Evolutionary conservation across 2,888 invertebrate species (phyloP).

Genomic region (Brachypterus glaber): DNA sequence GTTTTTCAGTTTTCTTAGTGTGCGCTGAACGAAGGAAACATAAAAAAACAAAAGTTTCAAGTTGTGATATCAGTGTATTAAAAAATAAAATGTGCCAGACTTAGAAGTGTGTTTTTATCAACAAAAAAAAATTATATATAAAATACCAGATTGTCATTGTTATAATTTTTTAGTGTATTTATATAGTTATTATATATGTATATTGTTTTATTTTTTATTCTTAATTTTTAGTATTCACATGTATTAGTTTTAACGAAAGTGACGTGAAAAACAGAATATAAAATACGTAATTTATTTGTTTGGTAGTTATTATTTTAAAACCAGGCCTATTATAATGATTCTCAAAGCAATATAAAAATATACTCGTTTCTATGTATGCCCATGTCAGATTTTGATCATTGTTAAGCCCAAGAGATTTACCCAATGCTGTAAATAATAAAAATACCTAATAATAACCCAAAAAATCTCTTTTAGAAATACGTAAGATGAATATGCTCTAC

Average conservation of each 20-base stretch:
- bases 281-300: no score
- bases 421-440: conserved; percentile 12
- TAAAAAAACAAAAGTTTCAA: conserved; percentile 35
- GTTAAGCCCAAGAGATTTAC: no score
- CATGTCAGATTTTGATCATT: no score
- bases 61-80: conserved; percentile 43
- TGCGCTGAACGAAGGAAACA: conserved; percentile 21
- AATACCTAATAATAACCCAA: conserved; percentile 9
- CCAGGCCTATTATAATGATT: no score
- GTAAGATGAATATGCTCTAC: no score
- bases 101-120: conserved; percentile 34
- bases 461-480: conserved; percentile 18
- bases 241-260: no score
- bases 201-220: conserved; percentile 23
- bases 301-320: no score
- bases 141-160: conserved; percentile 29
- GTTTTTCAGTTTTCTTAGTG: conserved; percentile 22
- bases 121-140: no score
- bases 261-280: neutral
- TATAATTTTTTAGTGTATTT: conserved; percentile 33
- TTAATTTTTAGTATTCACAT: conserved; percentile 10
- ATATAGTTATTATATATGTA: conserved; percentile 25
- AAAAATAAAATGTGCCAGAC: conserved; percentile 40
- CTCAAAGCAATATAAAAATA: no score
- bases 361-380: no score